Evolutionary conservation across 2,113 vertebrate genomes (phyloP).

Genomic region (Bubalus kerabau): DNA sequence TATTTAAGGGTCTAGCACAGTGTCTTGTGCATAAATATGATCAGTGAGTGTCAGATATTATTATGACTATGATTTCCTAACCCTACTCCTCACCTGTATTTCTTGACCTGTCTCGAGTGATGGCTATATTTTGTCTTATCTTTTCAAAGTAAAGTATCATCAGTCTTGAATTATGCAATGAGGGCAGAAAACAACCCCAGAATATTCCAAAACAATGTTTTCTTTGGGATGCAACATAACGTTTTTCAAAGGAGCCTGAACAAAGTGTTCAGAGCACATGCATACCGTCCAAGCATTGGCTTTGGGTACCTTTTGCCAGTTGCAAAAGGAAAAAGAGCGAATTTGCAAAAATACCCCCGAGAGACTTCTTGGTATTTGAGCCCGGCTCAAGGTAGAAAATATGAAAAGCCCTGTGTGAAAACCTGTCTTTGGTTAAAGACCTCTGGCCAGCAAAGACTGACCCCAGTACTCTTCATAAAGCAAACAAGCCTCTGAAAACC

Average conservation of each 20-base stretch:
- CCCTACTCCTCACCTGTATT: background rate
- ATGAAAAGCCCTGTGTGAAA: constrained; percentile 71
- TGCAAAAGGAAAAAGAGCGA: constrained; percentile 45
- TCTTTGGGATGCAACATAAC: background rate
- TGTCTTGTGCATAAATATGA: background rate
- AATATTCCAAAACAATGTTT: constrained; percentile 11
- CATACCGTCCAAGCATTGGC: constrained; percentile 13
- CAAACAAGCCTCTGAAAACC: constrained; percentile 50
- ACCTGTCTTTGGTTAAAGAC: constrained; percentile 39
- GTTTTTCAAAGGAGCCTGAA: constrained; percentile 3
- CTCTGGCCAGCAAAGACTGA: constrained; percentile 43
- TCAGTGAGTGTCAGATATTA: background rate
- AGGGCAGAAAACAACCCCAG: background rate
- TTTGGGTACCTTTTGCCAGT: constrained; percentile 28
- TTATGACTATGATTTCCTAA: background rate
- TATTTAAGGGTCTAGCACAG: background rate
- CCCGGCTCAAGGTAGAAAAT: constrained; percentile 24
- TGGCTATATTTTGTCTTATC: background rate
- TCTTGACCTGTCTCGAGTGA: background rate
- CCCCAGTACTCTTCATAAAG: constrained; percentile 31
- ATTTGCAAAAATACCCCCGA: constrained; percentile 46
- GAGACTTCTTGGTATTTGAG: constrained; percentile 58
- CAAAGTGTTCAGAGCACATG: background rate
- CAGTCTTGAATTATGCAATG: background rate
- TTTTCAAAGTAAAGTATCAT: background rate